A percentile compares a stretch with the other conserved stretches of the same genome.
phyloP scores from a whole-genome alignment of 2,888 invertebrate genomes.

The Catonia carolina region DNA sequence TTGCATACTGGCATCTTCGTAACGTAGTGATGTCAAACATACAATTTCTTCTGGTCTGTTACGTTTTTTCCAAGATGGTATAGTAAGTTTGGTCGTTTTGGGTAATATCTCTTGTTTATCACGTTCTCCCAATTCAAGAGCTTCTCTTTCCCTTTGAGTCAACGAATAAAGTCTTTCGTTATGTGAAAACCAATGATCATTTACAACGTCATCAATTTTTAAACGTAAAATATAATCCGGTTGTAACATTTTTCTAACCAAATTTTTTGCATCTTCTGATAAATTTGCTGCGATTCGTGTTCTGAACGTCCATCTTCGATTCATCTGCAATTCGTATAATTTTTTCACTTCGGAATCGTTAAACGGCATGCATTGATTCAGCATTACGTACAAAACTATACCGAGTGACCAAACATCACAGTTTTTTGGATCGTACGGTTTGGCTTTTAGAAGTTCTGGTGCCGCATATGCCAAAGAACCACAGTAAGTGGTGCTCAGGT shows the following conservation, averaged over 20 bases:
- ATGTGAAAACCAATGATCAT: constrained; percentile 61
- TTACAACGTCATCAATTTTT: constrained; percentile 47
- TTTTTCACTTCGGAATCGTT: constrained; percentile 67
- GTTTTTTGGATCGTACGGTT: constrained; percentile 62
- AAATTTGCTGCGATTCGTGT: constrained; percentile 53
- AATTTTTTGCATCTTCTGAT: constrained; percentile 42
- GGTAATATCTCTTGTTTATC: too few species aligned
- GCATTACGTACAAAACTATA: constrained; percentile 71
- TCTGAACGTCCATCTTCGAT: constrained; percentile 62
- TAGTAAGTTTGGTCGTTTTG: too few species aligned
- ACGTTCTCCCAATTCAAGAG: too few species aligned
- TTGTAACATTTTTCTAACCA: constrained; percentile 43
- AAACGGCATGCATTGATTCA: constrained; percentile 77
- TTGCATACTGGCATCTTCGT: too few species aligned
- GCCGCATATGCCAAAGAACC: constrained; percentile 85
- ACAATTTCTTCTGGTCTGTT: too few species aligned
- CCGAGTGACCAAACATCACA: constrained; percentile 79
- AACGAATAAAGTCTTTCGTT: too few species aligned
- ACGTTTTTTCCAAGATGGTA: too few species aligned
- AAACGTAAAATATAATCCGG: constrained; percentile 58
- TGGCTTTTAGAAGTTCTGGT: constrained; percentile 72
- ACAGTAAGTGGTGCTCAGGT: constrained; percentile 72
- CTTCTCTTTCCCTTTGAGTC: too few species aligned
- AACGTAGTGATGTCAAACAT: too few species aligned
- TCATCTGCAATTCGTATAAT: constrained; percentile 60